Evolutionary conservation across 2,888 invertebrate genomes (phyloP).

Genomic region (Lysandra bellargus): DNA sequence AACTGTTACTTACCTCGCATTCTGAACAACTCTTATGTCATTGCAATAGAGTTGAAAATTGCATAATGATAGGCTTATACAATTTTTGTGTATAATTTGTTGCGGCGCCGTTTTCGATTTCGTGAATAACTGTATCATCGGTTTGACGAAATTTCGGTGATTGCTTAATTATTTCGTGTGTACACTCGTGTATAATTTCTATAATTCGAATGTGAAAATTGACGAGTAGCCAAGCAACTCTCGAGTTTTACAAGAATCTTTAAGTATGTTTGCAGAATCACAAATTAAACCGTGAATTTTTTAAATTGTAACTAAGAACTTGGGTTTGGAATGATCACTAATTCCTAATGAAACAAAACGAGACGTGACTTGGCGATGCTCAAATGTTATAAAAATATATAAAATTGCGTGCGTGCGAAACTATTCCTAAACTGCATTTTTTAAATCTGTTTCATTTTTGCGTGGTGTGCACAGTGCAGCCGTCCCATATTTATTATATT

Average conservation of each 20-base stretch:
- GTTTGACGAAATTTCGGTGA: slow-evolving; percentile 69
- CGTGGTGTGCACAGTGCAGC: too few relatives aligned
- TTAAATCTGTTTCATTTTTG: too few relatives aligned
- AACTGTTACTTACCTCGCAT: slow-evolving; percentile 37
- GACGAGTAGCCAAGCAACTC: slow-evolving; percentile 9
- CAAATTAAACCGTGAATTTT: not conserved
- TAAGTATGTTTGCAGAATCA: not conserved
- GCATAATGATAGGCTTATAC: slow-evolving; percentile 33
- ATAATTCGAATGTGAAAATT: slow-evolving; percentile 43
- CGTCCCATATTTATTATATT: too few relatives aligned
- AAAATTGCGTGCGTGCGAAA: too few relatives aligned
- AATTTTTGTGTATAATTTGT: slow-evolving; percentile 48
- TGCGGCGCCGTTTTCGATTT: slow-evolving; percentile 60
- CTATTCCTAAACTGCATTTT: too few relatives aligned
- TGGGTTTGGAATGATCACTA: too few relatives aligned
- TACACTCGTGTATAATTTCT: slow-evolving; percentile 41
- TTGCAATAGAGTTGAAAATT: slow-evolving; percentile 36
- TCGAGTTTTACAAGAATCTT: not conserved
- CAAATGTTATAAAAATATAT: too few relatives aligned
- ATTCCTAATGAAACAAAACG: too few relatives aligned
- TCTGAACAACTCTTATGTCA: slow-evolving; percentile 40
- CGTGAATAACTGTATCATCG: slow-evolving; percentile 70
- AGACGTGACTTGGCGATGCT: too few relatives aligned
- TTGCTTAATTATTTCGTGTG: slow-evolving; percentile 71
- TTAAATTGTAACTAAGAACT: not conserved